A percentile compares a stretch with the other conserved stretches of the same genome.
phyloP scores from a whole-genome alignment of 2,888 invertebrate species.

The Maniola hyperantus region DNA sequence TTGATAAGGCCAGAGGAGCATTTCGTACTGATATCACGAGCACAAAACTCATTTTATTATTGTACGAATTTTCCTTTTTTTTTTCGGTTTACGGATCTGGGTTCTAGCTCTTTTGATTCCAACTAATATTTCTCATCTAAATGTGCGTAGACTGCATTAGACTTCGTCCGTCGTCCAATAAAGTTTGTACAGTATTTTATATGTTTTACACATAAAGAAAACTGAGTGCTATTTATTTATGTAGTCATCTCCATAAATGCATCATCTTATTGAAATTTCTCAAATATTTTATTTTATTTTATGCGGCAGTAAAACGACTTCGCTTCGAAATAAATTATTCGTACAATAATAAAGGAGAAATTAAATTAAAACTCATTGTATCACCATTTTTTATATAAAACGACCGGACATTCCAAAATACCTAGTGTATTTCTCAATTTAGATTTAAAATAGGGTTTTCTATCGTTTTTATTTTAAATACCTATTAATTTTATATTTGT shows the following conservation, averaged over 20 bases:
- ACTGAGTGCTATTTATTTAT: too few species aligned
- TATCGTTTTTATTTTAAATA: slow-evolving; percentile 30
- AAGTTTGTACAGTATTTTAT: too few species aligned
- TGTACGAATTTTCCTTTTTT: slow-evolving; percentile 26
- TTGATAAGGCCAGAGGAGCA: slow-evolving; percentile 62
- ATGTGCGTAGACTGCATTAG: too few species aligned
- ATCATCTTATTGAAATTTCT: not conserved
- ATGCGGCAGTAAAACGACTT: not conserved
- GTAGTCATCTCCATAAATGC: too few species aligned
- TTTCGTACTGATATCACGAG: slow-evolving; percentile 48
- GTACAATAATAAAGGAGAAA: slow-evolving; percentile 30
- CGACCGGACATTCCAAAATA: slow-evolving; percentile 70
- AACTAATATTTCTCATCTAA: too few species aligned
- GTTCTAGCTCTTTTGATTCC: too few species aligned
- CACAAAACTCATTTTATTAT: slow-evolving; percentile 35
- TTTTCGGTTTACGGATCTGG: not conserved
- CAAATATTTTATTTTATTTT: not conserved
- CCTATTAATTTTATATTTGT: slow-evolving; percentile 30
- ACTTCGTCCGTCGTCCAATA: too few species aligned
- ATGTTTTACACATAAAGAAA: too few species aligned
- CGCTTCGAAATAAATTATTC: slow-evolving; percentile 1
- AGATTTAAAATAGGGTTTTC: slow-evolving; percentile 28
- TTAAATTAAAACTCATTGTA: slow-evolving; percentile 17
- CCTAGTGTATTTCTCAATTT: slow-evolving; percentile 37
- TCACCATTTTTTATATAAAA: slow-evolving; percentile 29